Base-by-base conservation (phyloP, 2,797 vertebrate genomes). In the Silurus aristotelis region DNA sequence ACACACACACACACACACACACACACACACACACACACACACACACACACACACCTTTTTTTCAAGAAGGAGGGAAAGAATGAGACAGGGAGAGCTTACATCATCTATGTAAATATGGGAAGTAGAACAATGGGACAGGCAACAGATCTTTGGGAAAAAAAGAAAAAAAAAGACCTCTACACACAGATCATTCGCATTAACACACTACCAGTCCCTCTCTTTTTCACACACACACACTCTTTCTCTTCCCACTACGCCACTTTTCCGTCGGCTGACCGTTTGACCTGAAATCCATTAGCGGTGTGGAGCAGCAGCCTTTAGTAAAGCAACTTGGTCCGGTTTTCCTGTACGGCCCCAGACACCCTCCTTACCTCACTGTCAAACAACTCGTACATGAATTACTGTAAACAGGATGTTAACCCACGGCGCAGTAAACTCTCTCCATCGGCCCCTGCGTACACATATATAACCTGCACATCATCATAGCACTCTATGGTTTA, bases 381-480 rank as follows among this genome's bases (percentile, higher is more conserved):
- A 92, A 92, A 93, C 91, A 92, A 83, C 90, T 88, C 88, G 89
- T 92, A 92, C 92, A 90, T 90, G 87, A 84, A 86, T 72, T 79
- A 84, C 80, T 90, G 92, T 94, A 94, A 95, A 94, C 94, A 94
- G 94, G 93, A 94, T 93, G 93, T 93, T 88, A 79, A 91, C 90
- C 92, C 25, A 38, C 84, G 89, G 88, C 89, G 91, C 91, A 90
- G 87, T 90, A 90, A 90, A 90, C 91, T 92, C 93, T 93, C 93
- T 92, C 92, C 91, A 91, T 92, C 78, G 73, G 87, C 81, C 79
- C 63, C 56, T 68, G 19, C 31, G 73, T 85, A 67, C 83, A 68
- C 80, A 83, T 78, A 83, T 67, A 83, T 67, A 52, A 86, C 76
- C 52, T 60, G 70, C 55, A 46, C 82, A 58, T 63, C 64, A 79